Conservation (phyloP, 2,113 vertebrate genomes). For the Campylomormyrus tamandua region DNA sequence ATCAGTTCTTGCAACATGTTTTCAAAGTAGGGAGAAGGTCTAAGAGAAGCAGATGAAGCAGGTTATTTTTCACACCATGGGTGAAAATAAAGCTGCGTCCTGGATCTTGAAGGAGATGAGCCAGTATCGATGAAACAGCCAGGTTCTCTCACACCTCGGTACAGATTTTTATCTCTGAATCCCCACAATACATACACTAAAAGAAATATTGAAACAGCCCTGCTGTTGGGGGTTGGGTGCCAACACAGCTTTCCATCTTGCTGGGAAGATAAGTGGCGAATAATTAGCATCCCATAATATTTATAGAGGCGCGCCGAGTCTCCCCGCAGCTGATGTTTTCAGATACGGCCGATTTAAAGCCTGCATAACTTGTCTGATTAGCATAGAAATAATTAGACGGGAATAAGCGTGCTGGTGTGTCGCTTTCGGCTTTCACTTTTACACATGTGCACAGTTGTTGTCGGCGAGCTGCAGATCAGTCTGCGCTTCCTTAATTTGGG, state of each 20-base stretch:
- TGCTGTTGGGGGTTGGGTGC: not conserved
- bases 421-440: not conserved
- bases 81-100: not conserved
- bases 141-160: not conserved
- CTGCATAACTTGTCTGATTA: not conserved
- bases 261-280: not conserved
- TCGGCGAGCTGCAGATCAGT: not conserved
- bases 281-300: not conserved
- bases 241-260: not conserved
- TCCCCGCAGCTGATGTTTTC: constrained; percentile 1
- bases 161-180: not conserved
- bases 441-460: not conserved
- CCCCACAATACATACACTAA: not conserved
- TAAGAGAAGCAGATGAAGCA: not conserved
- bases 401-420: not conserved
- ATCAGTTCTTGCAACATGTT: not conserved
- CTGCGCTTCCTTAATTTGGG: not conserved
- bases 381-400: not conserved
- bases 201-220: not conserved
- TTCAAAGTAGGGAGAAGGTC: not conserved
- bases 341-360: not conserved
- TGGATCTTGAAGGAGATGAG: not conserved
- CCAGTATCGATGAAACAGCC: not conserved
- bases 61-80: not conserved
- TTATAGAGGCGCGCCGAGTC: not conserved